Evolutionary conservation across 1,140 invertebrate species (phyloP).

Genomic region (Lucilia sericata): DNA sequence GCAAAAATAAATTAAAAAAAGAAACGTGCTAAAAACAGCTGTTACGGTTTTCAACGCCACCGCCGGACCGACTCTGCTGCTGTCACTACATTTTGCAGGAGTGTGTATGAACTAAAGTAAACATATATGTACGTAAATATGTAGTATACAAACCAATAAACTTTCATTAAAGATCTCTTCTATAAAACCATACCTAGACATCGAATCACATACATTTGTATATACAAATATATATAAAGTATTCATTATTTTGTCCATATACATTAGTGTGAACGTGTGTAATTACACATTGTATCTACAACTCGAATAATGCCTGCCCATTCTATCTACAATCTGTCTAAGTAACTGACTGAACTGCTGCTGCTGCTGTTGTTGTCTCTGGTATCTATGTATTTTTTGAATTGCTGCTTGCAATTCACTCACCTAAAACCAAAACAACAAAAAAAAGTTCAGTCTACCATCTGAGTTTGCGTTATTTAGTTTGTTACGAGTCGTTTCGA

Average conservation of each 20-base stretch:
- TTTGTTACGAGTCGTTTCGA: background rate
- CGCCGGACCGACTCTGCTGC: background rate
- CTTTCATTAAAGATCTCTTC: background rate
- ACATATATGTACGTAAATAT: background rate
- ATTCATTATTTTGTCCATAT: background rate
- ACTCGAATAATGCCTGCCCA: background rate
- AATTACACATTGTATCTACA: background rate
- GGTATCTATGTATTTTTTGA: no score
- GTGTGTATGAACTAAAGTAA: background rate
- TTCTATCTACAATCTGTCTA: background rate
- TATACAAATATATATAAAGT: no score
- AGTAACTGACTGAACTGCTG: slow-evolving; percentile 10
- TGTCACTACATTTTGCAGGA: background rate
- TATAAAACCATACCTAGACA: no score
- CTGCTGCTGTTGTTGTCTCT: background rate
- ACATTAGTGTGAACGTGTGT: background rate
- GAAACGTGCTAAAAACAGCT: slow-evolving; percentile 22
- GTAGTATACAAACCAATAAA: background rate
- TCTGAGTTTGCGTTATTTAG: slow-evolving; percentile 28
- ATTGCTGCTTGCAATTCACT: background rate
- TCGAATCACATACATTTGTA: no score
- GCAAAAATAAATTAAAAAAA: background rate
- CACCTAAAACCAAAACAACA: background rate
- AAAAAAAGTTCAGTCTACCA: slow-evolving; percentile 16
- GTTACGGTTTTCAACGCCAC: background rate